These are phyloP conservation scores for Budorcas taxicolor DNA, from an alignment of 2,113 vertebrate genomes.

Conservation along the genomic window DNA sequence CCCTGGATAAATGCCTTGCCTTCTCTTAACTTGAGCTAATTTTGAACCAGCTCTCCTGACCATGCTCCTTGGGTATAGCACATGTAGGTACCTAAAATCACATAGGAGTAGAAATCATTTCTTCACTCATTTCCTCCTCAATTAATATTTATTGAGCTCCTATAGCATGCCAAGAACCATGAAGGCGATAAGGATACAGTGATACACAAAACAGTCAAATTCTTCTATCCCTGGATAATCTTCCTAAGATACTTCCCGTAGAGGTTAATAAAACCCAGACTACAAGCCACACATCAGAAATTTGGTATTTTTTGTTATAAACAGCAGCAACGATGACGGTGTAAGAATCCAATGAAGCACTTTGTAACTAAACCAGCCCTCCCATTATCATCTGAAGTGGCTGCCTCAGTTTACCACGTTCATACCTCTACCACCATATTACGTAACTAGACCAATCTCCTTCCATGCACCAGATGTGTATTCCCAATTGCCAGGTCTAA, in stretches of 20 bases:
- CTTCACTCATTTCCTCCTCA: background rate
- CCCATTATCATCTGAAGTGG: background rate
- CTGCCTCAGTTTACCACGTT: background rate
- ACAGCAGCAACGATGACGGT: background rate
- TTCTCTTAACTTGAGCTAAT: constrained; percentile 8
- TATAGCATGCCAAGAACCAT: background rate
- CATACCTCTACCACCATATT: background rate
- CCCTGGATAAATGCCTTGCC: background rate
- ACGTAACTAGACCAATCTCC: background rate
- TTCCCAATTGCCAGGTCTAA: background rate
- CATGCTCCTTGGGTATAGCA: background rate
- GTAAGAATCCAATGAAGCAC: background rate
- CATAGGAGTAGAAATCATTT: background rate
- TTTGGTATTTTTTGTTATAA: background rate
- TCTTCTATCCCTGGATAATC: background rate
- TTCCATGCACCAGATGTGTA: background rate
- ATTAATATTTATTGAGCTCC: background rate
- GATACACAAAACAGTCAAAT: background rate
- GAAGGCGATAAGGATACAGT: background rate
- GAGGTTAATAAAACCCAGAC: background rate
- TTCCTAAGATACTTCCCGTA: background rate
- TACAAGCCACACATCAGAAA: background rate
- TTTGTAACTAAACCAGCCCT: background rate
- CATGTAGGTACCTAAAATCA: background rate
- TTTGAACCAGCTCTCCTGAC: background rate